phyloP scores from a whole-genome alignment of 1,140 invertebrate species.

The Phthorimaea operculella region DNA sequence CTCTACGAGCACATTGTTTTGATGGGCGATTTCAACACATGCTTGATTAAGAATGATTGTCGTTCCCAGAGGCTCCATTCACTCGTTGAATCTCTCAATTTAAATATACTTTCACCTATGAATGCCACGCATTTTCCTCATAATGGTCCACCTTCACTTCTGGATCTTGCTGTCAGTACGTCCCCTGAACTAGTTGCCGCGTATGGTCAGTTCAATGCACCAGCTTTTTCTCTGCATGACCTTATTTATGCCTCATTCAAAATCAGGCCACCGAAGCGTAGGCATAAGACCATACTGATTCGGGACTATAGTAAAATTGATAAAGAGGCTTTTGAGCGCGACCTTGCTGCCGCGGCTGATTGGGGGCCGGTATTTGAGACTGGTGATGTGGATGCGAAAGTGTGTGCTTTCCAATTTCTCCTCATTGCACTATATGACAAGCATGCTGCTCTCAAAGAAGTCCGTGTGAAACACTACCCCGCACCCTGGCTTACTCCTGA shows the following conservation, averaged over 20 bases:
- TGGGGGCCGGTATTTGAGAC: too few relatives aligned
- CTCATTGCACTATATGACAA: background rate
- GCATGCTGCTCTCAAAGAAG: background rate
- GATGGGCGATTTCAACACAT: conserved; percentile 1
- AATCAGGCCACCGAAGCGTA: conserved; percentile 2
- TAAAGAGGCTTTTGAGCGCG: background rate
- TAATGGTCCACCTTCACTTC: conserved; percentile 1
- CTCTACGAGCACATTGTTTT: background rate
- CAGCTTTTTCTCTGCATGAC: background rate
- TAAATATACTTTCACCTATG: background rate
- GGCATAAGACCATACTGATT: background rate
- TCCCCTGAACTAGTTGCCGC: background rate
- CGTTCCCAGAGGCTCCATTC: background rate
- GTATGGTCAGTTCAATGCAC: conserved; percentile 2
- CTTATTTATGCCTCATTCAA: background rate
- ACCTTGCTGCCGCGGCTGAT: background rate
- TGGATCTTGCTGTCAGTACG: background rate
- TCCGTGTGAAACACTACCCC: conserved; percentile 2
- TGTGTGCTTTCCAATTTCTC: too few relatives aligned
- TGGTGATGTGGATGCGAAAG: too few relatives aligned
- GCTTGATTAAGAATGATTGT: background rate
- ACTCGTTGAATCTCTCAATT: background rate
- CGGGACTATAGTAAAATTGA: background rate
- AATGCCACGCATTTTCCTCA: conserved; percentile 3
- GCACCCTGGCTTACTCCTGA: conserved; percentile 5